Evolutionary conservation across 2,797 vertebrate genomes (phyloP).

Genomic region (Falco concolor): DNA sequence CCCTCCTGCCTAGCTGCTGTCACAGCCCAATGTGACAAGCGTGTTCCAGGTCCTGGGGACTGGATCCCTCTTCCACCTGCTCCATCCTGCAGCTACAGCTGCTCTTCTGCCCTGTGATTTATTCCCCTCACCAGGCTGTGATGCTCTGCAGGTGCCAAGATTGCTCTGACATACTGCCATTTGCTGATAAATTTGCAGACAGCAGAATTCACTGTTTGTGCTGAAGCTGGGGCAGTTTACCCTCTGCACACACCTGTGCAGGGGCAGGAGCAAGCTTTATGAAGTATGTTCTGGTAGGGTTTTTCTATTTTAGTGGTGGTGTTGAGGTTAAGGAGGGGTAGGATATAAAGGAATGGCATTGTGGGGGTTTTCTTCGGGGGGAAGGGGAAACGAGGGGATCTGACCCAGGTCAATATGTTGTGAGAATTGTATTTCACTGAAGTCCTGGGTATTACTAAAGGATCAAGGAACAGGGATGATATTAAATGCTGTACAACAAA

Average conservation of each 20-base stretch:
- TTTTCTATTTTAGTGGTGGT: not conserved
- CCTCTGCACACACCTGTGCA: fast-evolving
- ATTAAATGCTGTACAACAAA: not conserved
- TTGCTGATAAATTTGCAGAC: not conserved
- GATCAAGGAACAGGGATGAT: not conserved
- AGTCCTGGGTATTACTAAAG: not conserved
- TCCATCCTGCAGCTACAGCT: not conserved
- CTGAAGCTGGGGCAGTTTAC: not conserved
- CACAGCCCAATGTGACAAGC: not conserved
- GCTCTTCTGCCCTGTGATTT: not conserved
- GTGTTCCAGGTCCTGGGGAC: not conserved
- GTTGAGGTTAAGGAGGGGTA: not conserved
- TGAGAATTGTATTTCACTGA: not conserved
- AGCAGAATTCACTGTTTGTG: not conserved
- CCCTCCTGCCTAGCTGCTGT: not conserved
- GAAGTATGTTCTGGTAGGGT: fast-evolving
- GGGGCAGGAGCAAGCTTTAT: not conserved
- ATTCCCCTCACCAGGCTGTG: not conserved
- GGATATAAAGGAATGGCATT: not conserved
- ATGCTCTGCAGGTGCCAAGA: not conserved
- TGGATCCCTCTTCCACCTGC: not conserved
- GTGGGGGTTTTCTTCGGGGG: not conserved
- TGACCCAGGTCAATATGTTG: not conserved
- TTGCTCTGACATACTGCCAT: not conserved
- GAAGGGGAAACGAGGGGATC: not conserved